Conservation (phyloP, 2,797 vertebrate genomes). For the Gymnoscopelus microlampas region DNA sequence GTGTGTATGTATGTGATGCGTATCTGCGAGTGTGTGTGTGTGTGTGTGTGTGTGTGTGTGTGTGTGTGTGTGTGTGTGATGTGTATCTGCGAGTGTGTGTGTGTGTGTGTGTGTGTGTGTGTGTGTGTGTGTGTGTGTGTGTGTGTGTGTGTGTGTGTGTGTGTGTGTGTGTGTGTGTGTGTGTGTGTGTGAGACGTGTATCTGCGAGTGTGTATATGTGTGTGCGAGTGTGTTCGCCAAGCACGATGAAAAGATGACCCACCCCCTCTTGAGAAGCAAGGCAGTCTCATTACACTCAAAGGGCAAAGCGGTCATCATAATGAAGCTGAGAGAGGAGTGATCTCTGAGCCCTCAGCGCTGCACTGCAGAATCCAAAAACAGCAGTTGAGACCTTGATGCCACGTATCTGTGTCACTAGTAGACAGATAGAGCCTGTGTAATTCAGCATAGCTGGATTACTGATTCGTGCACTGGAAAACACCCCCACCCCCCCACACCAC, state of each 20-base stretch:
- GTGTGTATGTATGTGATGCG: too few relatives aligned
- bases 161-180: conserved; percentile 13
- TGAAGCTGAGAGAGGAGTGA: conserved; percentile 71
- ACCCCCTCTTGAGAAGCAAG: conserved; percentile 38
- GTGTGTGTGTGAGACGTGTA: conserved; percentile 19
- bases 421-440: conserved; percentile 50
- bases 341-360: conserved; percentile 52
- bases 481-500: conserved; percentile 3
- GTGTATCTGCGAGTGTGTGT: conserved; percentile 3
- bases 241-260: conserved; percentile 18
- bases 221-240: conserved; percentile 11
- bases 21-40: too few relatives aligned
- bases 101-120: conserved; percentile 11
- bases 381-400: conserved; percentile 55
- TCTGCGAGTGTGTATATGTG: conserved; percentile 18
- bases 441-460: conserved; percentile 68
- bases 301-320: conserved; percentile 78
- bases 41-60: too few relatives aligned
- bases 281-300: conserved; percentile 78
- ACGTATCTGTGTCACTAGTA: conserved; percentile 33
- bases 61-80: too few relatives aligned
- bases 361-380: conserved; percentile 63
- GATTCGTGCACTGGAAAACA: conserved; percentile 55
- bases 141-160: conserved; percentile 8
- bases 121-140: conserved; percentile 10